Percentiles rank a stretch among this genome's conserved stretches.
Evolutionary conservation across 2,113 vertebrate genomes (phyloP).

Genomic region (Charina bottae): DNA sequence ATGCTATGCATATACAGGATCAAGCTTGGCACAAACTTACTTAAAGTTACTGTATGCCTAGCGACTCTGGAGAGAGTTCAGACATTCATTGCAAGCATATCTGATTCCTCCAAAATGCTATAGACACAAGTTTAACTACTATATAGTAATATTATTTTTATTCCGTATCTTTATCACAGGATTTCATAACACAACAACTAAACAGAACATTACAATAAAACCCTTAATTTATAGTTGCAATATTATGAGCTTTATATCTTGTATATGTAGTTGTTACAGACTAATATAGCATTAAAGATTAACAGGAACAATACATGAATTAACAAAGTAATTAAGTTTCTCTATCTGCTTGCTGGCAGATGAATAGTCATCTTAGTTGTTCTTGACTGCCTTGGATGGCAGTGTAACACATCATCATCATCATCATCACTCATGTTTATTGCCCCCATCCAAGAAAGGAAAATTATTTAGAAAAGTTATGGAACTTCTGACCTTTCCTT

Average conservation of each 20-base stretch:
- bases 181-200: too few species aligned
- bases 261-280: background rate
- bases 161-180: background rate
- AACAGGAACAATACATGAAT: background rate
- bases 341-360: background rate
- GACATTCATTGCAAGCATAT: background rate
- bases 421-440: background rate
- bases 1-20: background rate
- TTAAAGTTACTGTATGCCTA: background rate
- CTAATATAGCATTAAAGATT: background rate
- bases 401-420: background rate
- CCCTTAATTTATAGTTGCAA: background rate
- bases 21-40: background rate
- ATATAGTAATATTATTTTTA: background rate
- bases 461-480: background rate
- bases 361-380: background rate
- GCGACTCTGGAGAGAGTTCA: background rate
- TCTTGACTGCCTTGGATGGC: background rate
- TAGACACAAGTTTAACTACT: background rate
- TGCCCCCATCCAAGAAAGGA: background rate
- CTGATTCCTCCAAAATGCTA: background rate
- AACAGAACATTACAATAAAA: background rate
- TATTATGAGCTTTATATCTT: background rate
- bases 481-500: conserved; percentile 6
- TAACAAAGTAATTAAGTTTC: background rate